Evolutionary conservation across 2,113 vertebrate genomes (phyloP), one percentile per base, ranked within the genome.

Genomic region (Hydropotes inermis): DNA sequence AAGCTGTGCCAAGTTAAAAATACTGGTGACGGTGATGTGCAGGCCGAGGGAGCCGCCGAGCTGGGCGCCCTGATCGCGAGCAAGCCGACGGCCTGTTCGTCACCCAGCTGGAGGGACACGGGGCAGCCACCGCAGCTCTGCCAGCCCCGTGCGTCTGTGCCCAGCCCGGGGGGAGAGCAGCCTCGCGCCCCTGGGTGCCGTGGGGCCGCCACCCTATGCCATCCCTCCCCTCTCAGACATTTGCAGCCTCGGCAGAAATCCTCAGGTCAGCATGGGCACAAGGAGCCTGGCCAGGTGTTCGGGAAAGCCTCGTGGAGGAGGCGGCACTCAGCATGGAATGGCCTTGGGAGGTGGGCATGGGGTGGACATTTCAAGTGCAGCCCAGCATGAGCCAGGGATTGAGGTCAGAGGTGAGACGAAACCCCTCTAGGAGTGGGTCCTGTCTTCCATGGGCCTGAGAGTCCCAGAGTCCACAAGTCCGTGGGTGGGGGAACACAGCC

Each of bases 1-100:
- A 93, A 92, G 92, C 92, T 1, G 0, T 21, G n/a, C 90, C 43
- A 43, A 58, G 92, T 92, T 95, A 87, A 94, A 97, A 96, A 92
- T 81, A 64, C 78, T 1, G 10, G 55, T 15, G n/a, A 27, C 47
- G 19, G n/a, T 43, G 64, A 28, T 13, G 43, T 43, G 50, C 64
- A 1, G 94, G 60, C 83, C 3, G 0, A 43, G 43, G 43, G 76
- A 55, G 76, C 58, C 1, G 1, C 11, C 0, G 10, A 64, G 43
- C 7, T 11, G 1, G 82, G 86, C 1, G 0, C 36, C 92, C 90
- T 3, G 3, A 33, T 30, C 7, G 0, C 1, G 1, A 43, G 70
- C 85, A 89, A 50, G 79, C 79, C 0, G 85, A 39, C 4, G 10
- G 50, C 84, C 81, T 70, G 87, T 16, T 16, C 8, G 1, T 15